phyloP scores from a whole-genome alignment of 2,888 invertebrate species.

The Dascillus cervinus region DNA sequence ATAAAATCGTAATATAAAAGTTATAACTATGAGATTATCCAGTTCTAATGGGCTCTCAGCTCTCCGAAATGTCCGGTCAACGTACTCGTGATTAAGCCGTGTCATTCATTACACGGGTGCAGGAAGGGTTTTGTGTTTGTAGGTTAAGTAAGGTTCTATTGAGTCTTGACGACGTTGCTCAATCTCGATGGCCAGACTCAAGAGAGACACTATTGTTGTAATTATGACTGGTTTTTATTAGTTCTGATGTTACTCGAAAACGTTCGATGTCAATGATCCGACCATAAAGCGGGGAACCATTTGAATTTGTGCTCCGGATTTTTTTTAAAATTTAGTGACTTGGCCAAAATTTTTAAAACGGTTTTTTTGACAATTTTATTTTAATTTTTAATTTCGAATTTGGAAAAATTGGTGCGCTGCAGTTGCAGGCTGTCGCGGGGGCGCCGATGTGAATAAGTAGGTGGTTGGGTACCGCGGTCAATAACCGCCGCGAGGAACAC shows the following conservation, averaged over 20 bases:
- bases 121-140: slow-evolving; percentile 25
- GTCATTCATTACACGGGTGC: slow-evolving; percentile 22
- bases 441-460: slow-evolving; percentile 25
- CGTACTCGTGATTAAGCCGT: slow-evolving; percentile 22
- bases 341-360: background rate
- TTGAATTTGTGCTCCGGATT: slow-evolving; percentile 36
- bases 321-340: slow-evolving; percentile 7
- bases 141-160: slow-evolving; percentile 26
- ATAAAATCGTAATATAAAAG: slow-evolving; percentile 17
- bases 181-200: slow-evolving; percentile 7
- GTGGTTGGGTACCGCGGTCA: slow-evolving; percentile 32
- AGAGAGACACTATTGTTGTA: slow-evolving; percentile 15
- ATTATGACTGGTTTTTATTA: slow-evolving; percentile 16
- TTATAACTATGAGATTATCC: slow-evolving; percentile 16
- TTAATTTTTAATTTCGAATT: too few relatives aligned
- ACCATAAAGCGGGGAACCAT: slow-evolving; percentile 28
- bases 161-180: slow-evolving; percentile 4
- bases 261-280: slow-evolving; percentile 37
- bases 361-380: background rate
- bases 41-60: slow-evolving; percentile 18
- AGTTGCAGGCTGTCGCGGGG: slow-evolving; percentile 27
- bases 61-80: slow-evolving; percentile 25
- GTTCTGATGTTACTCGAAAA: slow-evolving; percentile 24
- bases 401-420: slow-evolving; percentile 21
- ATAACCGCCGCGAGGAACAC: slow-evolving; percentile 27